Evolutionary conservation across 2,888 invertebrate genomes (phyloP), one percentile per base, ranked within the genome.

Genomic region (Drosophila austrosaltans): DNA sequence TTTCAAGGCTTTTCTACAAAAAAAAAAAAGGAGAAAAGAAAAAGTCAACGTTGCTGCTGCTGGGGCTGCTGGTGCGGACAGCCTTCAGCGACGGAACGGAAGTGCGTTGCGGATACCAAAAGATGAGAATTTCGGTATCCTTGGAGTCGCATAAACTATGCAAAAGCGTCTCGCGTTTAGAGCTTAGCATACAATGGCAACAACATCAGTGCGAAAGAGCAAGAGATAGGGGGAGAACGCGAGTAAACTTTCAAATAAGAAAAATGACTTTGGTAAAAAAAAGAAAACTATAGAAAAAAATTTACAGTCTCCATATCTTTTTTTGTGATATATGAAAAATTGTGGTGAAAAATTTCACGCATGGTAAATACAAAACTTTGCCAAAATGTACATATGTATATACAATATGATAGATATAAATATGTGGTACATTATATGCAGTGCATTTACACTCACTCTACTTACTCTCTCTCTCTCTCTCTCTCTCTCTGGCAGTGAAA

Each of bases 241-340:
- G 61, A 75, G 60, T 32, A 75, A 81, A 66, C 65, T 66, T 61
- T 53, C 66, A 64, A 73, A 66, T 54, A 77, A 67, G 64, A 68
- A 66, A 77, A 83, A 68, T 66, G 62, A 75, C 62, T 73, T 67
- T 70, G 25, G 10, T 61, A 58, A 12, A 54, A n/a, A 53, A 53
- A 66, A 73, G 20, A 61, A 44, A 61, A 48, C 48, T 25, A 48
- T 12, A 25, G 48, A 25, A 25, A 48, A 48, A 48, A 48, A 48
- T 48, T 48, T 12, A 7, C 48, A 25, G 48, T 25, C 16, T 48
- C 10, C 20, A 28, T 48, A 8, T 30, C 5, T 60, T 44, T 53
- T 42, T 72, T 57, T 48, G 22, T 48, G 48, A 48, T 48, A 40
- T 62, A 69, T 73, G 62, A 75, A 73, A 73, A 75, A 75, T 73